A percentile compares a stretch with the other conserved stretches of the same genome.
phyloP scores from a whole-genome alignment of 2,888 invertebrate genomes.

The Zhengitettix transpicula region DNA sequence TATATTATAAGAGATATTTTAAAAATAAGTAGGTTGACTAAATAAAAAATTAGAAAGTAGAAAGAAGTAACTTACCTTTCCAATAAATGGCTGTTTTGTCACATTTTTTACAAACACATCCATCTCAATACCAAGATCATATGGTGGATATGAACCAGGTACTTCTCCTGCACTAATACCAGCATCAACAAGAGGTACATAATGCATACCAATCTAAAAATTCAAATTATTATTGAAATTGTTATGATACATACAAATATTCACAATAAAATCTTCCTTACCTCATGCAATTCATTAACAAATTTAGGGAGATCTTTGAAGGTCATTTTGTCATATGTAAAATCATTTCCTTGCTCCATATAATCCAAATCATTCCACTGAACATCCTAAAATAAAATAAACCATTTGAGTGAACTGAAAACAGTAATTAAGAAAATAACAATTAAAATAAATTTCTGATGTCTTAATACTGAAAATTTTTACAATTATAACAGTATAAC shows the following conservation, averaged over 20 bases:
- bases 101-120: constrained; percentile 57
- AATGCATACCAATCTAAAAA: constrained; percentile 47
- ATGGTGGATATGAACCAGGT: constrained; percentile 53
- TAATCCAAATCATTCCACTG: constrained; percentile 80
- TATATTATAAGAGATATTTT: no score
- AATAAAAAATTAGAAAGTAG: no score
- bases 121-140: constrained; percentile 52
- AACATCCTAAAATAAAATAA: constrained; percentile 37
- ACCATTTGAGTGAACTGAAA: not conserved
- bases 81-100: constrained; percentile 45
- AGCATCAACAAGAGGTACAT: constrained; percentile 57
- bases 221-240: not conserved
- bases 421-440: not conserved
- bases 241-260: not conserved
- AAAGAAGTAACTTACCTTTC: constrained; percentile 38
- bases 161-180: constrained; percentile 54
- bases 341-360: constrained; percentile 63
- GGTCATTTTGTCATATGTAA: constrained; percentile 48
- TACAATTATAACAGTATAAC: no score
- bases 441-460: not conserved
- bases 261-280: constrained; percentile 16
- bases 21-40: no score
- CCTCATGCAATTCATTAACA: constrained; percentile 44
- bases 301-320: constrained; percentile 51
- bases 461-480: not conserved